These are phyloP conservation scores for Operophtera brumata DNA, from an alignment of 2,888 invertebrate species.

Conservation along the genomic window DNA sequence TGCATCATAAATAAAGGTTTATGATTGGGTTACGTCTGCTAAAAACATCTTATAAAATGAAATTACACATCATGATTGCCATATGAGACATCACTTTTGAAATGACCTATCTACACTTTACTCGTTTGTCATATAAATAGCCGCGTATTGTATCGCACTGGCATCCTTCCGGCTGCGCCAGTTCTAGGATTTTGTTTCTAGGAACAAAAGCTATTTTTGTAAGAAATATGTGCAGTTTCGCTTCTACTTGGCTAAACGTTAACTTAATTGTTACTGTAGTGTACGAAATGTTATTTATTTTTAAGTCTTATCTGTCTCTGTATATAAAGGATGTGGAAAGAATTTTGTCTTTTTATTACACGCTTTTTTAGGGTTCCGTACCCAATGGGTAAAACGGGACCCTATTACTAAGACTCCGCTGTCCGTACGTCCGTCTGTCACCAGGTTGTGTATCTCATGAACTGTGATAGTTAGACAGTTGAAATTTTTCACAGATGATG, in stretches of 20 bases:
- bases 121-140: neutral
- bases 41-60: too few relatives aligned
- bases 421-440: too few relatives aligned
- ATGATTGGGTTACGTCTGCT: too few relatives aligned
- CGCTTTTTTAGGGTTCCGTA: neutral
- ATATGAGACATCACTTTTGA: too few relatives aligned
- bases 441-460: too few relatives aligned
- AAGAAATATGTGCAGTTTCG: conserved; percentile 22
- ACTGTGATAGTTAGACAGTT: too few relatives aligned
- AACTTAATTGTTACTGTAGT: conserved; percentile 55
- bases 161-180: neutral
- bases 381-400: too few relatives aligned
- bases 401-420: too few relatives aligned
- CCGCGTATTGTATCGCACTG: neutral
- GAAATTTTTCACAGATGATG: too few relatives aligned
- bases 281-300: conserved; percentile 76
- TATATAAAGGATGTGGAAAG: conserved; percentile 72
- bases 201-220: conserved; percentile 25
- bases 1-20: too few relatives aligned
- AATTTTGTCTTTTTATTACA: conserved; percentile 32
- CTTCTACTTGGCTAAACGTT: conserved; percentile 43
- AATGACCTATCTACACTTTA: too few relatives aligned
- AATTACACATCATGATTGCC: too few relatives aligned
- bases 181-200: neutral
- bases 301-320: conserved; percentile 66